phyloP scores from a whole-genome alignment of 1,140 invertebrate genomes.

The Planococcus citri region DNA sequence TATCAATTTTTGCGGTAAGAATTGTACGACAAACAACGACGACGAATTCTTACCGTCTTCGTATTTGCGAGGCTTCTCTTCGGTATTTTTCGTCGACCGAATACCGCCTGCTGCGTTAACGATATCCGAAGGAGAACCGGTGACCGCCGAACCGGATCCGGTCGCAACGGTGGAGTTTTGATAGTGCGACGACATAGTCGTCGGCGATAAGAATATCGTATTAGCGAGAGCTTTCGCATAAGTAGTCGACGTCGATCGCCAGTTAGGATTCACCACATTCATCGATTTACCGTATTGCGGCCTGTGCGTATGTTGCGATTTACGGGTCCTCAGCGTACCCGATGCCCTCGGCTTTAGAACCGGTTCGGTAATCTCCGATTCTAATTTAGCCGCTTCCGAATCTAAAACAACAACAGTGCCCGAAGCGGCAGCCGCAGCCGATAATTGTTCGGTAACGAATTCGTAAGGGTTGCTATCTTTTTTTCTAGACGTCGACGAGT shows the following conservation, averaged over 20 bases:
- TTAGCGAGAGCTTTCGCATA: background rate
- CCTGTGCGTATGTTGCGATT: background rate
- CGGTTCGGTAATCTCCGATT: conserved; percentile 47
- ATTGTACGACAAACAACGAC: conserved; percentile 48
- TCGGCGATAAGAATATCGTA: conserved; percentile 26
- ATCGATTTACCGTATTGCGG: conserved; percentile 7
- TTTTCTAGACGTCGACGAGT: background rate
- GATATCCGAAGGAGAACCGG: conserved; percentile 19
- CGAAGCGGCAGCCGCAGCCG: conserved; percentile 33
- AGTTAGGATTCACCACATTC: background rate
- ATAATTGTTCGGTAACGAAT: conserved; percentile 23
- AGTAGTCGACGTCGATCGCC: background rate
- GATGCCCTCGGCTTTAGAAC: conserved; percentile 41
- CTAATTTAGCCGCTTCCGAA: background rate
- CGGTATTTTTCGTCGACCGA: conserved; percentile 27
- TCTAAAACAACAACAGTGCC: background rate
- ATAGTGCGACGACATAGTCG: conserved; percentile 28
- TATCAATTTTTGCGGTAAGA: conserved; percentile 58
- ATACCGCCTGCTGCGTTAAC: no score
- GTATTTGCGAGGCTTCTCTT: conserved; percentile 24
- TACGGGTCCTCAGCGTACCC: background rate
- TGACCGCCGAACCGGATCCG: conserved; percentile 16
- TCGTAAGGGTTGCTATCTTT: conserved; percentile 2
- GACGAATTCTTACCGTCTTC: conserved; percentile 3
- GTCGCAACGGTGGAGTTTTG: background rate